Evolutionary conservation across 2,797 vertebrate species (phyloP).

Genomic region (Spinus pinus): DNA sequence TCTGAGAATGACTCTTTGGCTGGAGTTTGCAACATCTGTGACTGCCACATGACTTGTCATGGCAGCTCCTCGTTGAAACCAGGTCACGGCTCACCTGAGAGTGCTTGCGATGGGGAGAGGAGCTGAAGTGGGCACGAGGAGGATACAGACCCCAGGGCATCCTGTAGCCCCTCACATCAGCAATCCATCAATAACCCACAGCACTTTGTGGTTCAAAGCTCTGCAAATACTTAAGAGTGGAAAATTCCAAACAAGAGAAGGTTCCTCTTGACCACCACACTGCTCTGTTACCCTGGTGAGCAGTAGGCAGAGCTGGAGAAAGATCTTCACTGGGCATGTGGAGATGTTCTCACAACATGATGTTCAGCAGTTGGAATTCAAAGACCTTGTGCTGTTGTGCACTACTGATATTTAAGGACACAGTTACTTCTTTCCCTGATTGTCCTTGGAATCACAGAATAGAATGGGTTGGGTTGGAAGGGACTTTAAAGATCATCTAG

Average conservation of each 20-base stretch:
- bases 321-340: background rate
- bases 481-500: background rate
- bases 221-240: background rate
- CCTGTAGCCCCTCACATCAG: background rate
- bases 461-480: background rate
- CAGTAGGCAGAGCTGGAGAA: background rate
- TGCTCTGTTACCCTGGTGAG: background rate
- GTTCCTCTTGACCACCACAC: background rate
- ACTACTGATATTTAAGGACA: background rate
- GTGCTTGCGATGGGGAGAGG: background rate
- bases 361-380: background rate
- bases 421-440: background rate
- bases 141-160: background rate
- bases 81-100: slow-evolving; percentile 14
- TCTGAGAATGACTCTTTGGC: slow-evolving; percentile 47
- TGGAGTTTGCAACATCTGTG: slow-evolving; percentile 1
- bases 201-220: background rate
- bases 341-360: background rate
- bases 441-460: background rate
- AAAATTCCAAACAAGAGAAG: background rate
- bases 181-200: background rate
- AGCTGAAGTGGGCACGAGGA: background rate
- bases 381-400: background rate
- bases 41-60: background rate
- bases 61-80: slow-evolving; percentile 28